Evolutionary conservation across 2,113 vertebrate species (phyloP).

Genomic region (Odocoileus virginianus): DNA sequence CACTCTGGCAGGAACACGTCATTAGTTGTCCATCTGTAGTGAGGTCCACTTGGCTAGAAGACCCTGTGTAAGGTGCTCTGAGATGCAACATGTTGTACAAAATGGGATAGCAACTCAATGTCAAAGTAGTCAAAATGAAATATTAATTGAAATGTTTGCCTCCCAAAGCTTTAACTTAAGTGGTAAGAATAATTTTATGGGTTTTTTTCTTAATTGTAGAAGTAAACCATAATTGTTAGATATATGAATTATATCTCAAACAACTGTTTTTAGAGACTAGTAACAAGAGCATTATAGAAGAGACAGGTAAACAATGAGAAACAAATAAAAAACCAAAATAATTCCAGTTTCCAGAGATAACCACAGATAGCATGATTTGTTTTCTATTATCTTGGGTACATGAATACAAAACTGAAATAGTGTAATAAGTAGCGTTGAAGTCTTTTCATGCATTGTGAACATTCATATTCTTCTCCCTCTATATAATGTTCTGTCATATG

Average conservation of each 20-base stretch:
- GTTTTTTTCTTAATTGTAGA: neutral
- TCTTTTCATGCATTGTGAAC: neutral
- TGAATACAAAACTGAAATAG: neutral
- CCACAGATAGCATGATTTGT: neutral
- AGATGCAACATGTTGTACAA: neutral
- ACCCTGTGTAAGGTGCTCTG: neutral
- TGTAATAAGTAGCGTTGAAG: neutral
- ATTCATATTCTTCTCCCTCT: neutral
- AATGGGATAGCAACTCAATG: neutral
- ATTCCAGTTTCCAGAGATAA: neutral
- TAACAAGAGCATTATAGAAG: neutral
- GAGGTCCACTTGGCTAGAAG: neutral
- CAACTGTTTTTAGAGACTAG: neutral
- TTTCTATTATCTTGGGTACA: neutral
- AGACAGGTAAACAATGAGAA: neutral
- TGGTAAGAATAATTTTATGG: neutral
- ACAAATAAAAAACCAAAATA: slow-evolving; percentile 2
- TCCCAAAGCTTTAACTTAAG: neutral
- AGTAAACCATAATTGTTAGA: neutral
- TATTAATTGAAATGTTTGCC: neutral
- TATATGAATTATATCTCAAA: neutral
- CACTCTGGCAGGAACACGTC: neutral
- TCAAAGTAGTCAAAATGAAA: neutral
- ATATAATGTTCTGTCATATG: neutral
- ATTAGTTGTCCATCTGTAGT: neutral